Conservation (phyloP, 2,888 invertebrate species). For the Ommatoiulus sabulosus region DNA sequence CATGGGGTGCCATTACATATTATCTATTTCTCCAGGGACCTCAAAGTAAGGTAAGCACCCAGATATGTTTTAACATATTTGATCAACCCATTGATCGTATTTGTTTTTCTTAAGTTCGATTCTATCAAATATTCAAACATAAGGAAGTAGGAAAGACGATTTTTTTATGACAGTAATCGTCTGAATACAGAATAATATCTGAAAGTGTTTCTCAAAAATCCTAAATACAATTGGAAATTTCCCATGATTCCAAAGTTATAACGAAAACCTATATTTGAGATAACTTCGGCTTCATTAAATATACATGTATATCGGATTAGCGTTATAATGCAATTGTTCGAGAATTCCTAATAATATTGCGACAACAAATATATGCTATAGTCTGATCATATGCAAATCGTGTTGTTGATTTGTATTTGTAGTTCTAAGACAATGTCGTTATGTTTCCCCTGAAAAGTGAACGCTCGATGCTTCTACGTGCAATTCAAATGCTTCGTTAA, state of each 20-base stretch:
- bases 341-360: not conserved
- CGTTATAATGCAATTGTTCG: not conserved
- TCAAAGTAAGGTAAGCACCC: constrained; percentile 63
- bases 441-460: no score
- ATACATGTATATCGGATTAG: no score
- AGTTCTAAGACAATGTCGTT: no score
- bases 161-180: no score
- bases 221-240: no score
- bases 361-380: not conserved
- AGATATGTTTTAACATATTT: not conserved
- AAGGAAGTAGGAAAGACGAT: not conserved
- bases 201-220: no score
- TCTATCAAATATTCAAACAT: not conserved
- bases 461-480: not conserved
- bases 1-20: constrained; percentile 73
- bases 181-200: not conserved
- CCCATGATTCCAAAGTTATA: no score
- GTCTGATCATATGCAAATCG: not conserved
- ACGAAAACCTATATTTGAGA: no score
- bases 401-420: not conserved
- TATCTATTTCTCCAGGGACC: constrained; percentile 71
- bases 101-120: no score
- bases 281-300: no score
- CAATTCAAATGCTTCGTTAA: not conserved
- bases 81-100: no score